A percentile compares a stretch with the other conserved stretches of the same genome.
Evolutionary conservation across 2,113 vertebrate species (phyloP).

Genomic region (Terrapene triunguis): DNA sequence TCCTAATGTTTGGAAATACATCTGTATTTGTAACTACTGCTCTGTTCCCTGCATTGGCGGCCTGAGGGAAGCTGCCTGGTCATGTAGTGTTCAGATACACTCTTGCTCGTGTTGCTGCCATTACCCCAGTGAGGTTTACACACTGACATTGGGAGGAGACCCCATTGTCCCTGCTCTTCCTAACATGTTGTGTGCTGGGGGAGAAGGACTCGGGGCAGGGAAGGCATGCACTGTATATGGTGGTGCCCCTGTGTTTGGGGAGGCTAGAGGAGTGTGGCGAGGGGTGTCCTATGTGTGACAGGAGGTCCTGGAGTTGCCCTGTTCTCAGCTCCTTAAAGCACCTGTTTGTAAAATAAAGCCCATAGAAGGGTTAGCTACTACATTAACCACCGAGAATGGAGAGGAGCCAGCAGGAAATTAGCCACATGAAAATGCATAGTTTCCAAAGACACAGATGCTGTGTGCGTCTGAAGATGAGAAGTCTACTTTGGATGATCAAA

Average conservation of each 20-base stretch:
- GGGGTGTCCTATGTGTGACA: neutral
- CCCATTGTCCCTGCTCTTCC: neutral
- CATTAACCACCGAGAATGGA: rapidly evolving
- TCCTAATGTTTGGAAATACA: neutral
- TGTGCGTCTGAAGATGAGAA: neutral
- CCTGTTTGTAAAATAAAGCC: neutral
- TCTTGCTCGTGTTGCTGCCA: rapidly evolving
- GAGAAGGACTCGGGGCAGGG: neutral
- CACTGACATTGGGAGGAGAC: neutral
- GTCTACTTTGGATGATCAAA: neutral
- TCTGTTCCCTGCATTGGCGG: neutral
- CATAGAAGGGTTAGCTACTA: rapidly evolving
- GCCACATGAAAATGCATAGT: rapidly evolving
- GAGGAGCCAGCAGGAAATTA: rapidly evolving
- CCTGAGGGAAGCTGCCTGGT: neutral
- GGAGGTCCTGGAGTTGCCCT: neutral
- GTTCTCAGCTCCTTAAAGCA: neutral
- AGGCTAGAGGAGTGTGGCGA: neutral
- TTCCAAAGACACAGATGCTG: neutral
- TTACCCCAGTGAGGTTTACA: neutral
- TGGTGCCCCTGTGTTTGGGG: rapidly evolving
- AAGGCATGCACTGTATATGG: neutral
- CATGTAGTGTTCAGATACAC: no score
- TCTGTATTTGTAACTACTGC: rapidly evolving
- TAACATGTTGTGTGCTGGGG: rapidly evolving